phyloP scores from a whole-genome alignment of 2,888 invertebrate genomes.

The Melinopterus prodromus region DNA sequence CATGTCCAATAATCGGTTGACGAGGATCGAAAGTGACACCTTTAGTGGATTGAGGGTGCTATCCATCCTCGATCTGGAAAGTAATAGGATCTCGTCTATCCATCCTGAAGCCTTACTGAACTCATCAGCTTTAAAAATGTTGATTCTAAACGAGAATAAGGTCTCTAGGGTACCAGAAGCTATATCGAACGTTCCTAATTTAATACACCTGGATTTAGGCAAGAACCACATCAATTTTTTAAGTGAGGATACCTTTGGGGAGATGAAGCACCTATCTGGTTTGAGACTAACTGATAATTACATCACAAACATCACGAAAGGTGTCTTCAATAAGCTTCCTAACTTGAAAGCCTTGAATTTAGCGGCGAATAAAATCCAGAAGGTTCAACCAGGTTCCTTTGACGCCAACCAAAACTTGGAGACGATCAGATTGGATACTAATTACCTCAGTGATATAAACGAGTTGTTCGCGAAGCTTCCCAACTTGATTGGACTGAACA shows the following conservation, averaged over 20 bases:
- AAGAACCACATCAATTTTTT: conserved; percentile 84
- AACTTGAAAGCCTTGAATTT: conserved; percentile 84
- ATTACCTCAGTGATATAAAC: conserved; percentile 80
- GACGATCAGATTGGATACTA: conserved; percentile 83
- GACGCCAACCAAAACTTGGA: conserved; percentile 80
- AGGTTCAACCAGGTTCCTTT: conserved; percentile 80
- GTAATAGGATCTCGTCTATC: conserved; percentile 79
- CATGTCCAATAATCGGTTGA: conserved; percentile 81
- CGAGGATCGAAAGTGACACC: conserved; percentile 77
- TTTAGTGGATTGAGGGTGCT: conserved; percentile 80
- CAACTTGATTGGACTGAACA: conserved; percentile 84
- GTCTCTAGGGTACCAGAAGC: conserved; percentile 79
- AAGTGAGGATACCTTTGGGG: conserved; percentile 81
- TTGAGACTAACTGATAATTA: conserved; percentile 86
- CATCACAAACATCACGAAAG: conserved; percentile 80
- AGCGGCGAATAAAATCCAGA: conserved; percentile 82
- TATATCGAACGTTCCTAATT: conserved; percentile 75
- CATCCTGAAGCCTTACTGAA: conserved; percentile 80
- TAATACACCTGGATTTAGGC: conserved; percentile 84
- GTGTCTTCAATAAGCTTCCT: conserved; percentile 80
- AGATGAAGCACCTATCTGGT: conserved; percentile 81
- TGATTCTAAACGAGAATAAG: conserved; percentile 85
- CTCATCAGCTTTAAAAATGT: conserved; percentile 80
- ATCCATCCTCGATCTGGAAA: conserved; percentile 80
- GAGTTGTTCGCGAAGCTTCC: conserved; percentile 83